These are phyloP conservation scores for Tigriopus californicus DNA, from an alignment of 2,888 invertebrate species.

Conservation along the genomic window DNA sequence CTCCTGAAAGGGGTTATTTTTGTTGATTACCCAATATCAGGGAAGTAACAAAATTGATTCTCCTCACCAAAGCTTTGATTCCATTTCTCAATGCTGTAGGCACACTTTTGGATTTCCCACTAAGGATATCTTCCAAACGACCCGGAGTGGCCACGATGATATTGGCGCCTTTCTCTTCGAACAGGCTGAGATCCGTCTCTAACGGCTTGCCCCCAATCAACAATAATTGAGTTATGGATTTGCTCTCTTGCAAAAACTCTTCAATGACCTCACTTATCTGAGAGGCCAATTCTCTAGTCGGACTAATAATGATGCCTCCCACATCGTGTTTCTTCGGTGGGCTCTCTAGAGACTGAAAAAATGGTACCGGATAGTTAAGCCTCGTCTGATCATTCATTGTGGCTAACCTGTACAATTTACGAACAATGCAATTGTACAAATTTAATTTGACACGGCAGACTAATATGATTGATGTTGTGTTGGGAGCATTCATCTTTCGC, in stretches of 20 bases:
- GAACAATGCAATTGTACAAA: too few species aligned
- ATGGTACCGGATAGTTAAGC: too few species aligned
- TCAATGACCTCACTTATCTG: conserved; percentile 42
- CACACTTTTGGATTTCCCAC: conserved; percentile 20
- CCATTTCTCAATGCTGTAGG: conserved; percentile 41
- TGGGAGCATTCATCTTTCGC: too few species aligned
- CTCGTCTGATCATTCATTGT: too few species aligned
- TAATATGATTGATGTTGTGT: too few species aligned
- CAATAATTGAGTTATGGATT: conserved; percentile 26
- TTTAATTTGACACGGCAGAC: too few species aligned
- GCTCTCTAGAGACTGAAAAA: background rate
- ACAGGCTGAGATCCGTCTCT: conserved; percentile 47
- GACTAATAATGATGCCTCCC: conserved; percentile 76
- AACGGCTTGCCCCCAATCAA: conserved; percentile 60
- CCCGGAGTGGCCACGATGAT: conserved; percentile 91
- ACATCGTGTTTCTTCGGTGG: conserved; percentile 38
- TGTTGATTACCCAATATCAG: conserved; percentile 15
- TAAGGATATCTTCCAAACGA: conserved; percentile 63
- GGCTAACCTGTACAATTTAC: too few species aligned
- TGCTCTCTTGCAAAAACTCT: conserved; percentile 17
- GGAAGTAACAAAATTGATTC: background rate
- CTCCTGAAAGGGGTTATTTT: conserved; percentile 40
- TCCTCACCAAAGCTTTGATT: background rate
- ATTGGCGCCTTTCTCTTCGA: conserved; percentile 50
- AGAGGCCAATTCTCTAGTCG: conserved; percentile 80